Base-by-base conservation (phyloP, 2,888 invertebrate genomes). In the Nemapogon koenigi region DNA sequence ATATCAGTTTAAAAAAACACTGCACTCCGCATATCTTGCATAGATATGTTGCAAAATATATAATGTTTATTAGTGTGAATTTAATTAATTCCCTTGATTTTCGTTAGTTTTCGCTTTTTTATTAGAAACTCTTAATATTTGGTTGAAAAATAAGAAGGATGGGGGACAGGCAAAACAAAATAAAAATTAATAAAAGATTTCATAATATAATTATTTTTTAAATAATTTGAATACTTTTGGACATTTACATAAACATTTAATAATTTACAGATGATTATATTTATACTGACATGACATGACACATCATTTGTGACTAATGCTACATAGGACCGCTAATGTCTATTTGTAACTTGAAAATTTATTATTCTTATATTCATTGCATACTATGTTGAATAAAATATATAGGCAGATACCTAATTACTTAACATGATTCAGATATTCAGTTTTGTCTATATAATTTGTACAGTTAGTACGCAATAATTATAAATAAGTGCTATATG, bases 231-330 rank as follows among this genome's bases (percentile, higher is more conserved):
- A 78, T 78, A 78, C 78, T 78, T 76, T 76, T 76, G 78, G 76
- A 76, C 75, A 76, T 78, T 76, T 78, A 78, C 78, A 78, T 78
- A 76, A 78, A 78, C 78, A 78, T 78, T 78, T 78, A 78, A 76
- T 78, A 78, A 78, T 78, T 75, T 78, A 78, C 78, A 78, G 17
- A 66, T 73, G 78, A 75, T 71, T 73, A 75, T n/a, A n/a, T 75
- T 76, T 76, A 76, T 76, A 76, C 61, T 70, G 73, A 76, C 72
- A 75, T 75, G 76, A 76, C 69, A 68, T 70, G 73, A 72, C 65
- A 71, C 67, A 66, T 76, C 72, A 69, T 66, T 66, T 62, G 64
- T 71, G 70, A 65, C 73, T 76, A 75, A 68, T 50, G 49, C 75
- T 76, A 76, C 71, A 16, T 33, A 28, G 39, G 27, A 27, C 49